Conservation (phyloP, 2,888 invertebrate species). For the Lithophane semibrunnea region DNA sequence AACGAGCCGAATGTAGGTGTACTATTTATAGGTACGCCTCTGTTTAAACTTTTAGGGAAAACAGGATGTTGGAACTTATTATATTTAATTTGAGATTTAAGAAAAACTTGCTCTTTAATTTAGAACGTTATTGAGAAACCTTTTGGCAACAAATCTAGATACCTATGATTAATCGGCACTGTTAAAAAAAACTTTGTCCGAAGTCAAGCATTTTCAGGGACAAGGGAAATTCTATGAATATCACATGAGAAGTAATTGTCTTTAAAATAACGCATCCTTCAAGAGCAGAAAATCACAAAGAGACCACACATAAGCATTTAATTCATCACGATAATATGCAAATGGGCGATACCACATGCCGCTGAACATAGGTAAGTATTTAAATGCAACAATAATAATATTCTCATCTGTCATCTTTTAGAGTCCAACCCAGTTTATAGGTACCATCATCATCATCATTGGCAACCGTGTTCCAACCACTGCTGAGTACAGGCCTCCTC, state of each 20-base stretch:
- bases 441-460: neutral
- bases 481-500: neutral
- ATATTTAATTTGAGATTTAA: neutral
- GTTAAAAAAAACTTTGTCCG: neutral
- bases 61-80: neutral
- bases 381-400: neutral
- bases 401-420: neutral
- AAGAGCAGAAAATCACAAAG: constrained; percentile 29
- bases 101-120: neutral
- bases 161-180: neutral
- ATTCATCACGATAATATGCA: constrained; percentile 48
- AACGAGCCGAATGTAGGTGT: no score
- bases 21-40: no score
- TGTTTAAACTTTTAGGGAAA: no score
- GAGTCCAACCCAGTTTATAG: neutral
- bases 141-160: neutral
- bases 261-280: constrained; percentile 4
- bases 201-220: neutral
- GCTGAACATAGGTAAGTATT: constrained; percentile 12
- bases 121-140: neutral
- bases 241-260: neutral
- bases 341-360: constrained; percentile 8
- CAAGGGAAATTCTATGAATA: neutral
- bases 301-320: constrained; percentile 15
- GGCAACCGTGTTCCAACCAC: neutral